phyloP scores from a whole-genome alignment of 1,140 invertebrate genomes.

The Gonatopus flavifemur region DNA sequence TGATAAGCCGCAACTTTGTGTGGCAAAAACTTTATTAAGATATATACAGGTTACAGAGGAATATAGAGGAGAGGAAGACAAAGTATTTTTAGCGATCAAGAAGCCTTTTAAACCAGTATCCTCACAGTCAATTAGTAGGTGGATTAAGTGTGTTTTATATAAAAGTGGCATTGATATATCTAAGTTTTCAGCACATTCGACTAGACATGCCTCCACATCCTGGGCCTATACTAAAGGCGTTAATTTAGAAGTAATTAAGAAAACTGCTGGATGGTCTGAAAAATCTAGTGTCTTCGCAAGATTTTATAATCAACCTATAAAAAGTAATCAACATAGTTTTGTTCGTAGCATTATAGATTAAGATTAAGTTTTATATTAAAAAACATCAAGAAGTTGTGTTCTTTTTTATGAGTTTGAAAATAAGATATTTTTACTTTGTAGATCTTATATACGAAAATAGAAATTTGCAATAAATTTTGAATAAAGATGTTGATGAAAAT shows the following conservation, averaged over 20 bases:
- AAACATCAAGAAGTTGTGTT: no score
- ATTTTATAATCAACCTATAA: slow-evolving; percentile 2
- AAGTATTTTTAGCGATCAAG: neutral
- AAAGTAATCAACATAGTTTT: no score
- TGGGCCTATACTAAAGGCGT: neutral
- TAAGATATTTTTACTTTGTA: no score
- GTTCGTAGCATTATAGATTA: no score
- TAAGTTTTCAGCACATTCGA: neutral
- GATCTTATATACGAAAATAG: no score
- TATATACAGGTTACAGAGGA: slow-evolving; percentile 1
- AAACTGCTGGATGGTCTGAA: neutral
- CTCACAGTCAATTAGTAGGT: neutral
- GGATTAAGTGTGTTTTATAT: neutral
- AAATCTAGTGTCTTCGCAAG: neutral
- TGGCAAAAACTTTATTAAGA: neutral
- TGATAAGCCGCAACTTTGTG: neutral
- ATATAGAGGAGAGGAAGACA: neutral
- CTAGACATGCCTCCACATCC: neutral
- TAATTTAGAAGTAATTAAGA: neutral
- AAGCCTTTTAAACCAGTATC: neutral
- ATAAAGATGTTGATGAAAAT: no score
- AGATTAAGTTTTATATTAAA: no score
- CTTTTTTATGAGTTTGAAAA: no score
- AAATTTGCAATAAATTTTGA: no score
- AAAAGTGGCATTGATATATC: neutral